Percentiles rank a stretch among this genome's conserved stretches.
These are phyloP conservation scores for Craseonycteris thonglongyai DNA, from an alignment of 2,113 vertebrate species.

Conservation along the genomic window DNA sequence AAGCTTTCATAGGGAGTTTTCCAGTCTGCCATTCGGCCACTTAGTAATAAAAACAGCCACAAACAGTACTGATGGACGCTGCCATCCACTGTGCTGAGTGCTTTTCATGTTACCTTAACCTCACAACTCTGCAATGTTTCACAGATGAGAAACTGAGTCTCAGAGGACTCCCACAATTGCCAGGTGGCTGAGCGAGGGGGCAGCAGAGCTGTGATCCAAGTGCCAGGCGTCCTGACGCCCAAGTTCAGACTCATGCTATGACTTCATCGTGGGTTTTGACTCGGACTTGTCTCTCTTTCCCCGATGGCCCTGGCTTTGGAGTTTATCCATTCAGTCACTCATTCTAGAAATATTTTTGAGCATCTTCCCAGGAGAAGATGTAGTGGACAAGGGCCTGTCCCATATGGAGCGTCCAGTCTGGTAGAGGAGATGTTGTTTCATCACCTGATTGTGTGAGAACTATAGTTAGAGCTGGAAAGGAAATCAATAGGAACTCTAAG, in stretches of 20 bases:
- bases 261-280: background rate
- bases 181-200: background rate
- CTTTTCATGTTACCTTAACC: background rate
- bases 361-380: background rate
- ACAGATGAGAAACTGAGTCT: background rate
- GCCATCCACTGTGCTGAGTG: rapidly evolving
- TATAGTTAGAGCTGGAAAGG: background rate
- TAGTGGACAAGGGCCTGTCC: background rate
- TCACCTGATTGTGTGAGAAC: background rate
- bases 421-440: background rate
- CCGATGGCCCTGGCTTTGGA: background rate
- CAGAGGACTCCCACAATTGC: no score
- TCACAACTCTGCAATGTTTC: background rate
- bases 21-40: background rate
- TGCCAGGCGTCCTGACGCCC: rapidly evolving
- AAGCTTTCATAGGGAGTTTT: no score
- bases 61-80: background rate
- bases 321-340: background rate
- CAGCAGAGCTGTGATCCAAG: rapidly evolving
- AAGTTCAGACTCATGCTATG: background rate
- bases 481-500: background rate
- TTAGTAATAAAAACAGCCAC: background rate
- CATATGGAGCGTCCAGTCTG: background rate
- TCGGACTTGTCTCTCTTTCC: background rate
- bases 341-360: background rate